Base-by-base conservation (phyloP, 2,797 vertebrate genomes). In the Psittacula echo region DNA sequence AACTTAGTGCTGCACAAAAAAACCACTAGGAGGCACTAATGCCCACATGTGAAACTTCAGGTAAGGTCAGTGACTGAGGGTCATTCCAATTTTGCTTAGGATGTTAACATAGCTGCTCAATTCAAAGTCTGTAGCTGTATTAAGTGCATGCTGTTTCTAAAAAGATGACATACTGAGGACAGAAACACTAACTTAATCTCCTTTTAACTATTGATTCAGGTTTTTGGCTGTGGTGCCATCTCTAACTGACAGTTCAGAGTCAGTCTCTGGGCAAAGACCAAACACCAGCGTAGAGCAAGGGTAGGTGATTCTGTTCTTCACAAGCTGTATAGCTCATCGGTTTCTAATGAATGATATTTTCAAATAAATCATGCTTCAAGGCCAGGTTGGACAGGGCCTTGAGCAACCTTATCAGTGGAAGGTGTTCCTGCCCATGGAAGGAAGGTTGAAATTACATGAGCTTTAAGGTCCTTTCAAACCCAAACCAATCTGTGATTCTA, bases 231-330 rank as follows among this genome's bases (percentile, higher is more conserved):
- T 99, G 50, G 99, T 99, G 53, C 99, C 99, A 15, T 99, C 99
- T 30, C 98, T 99, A 89, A 99, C 99, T 0, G 99, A 99, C 98
- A 99, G 99, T 97, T 99, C 99, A 0, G 99, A 99, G 95, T 99
- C 99, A 0, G 99, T 99, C 20, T 99, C 99, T 34, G 99, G 99
- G 50, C 99, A 99, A 95, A 98, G 99, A 67, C 99, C 99, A 8
- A 99, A 99, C 98, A 99, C 99, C 93, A 99, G 99, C 8, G 99
- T 99, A 26, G 99, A 99, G 56, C 99, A 99, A 92, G 99, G 99
- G 99, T 99, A 98, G 23, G 98, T 94, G 60, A 9, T 71, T 85
- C 73, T 60, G 22, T 68, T 91, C 51, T 74, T 89, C 24, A 42
- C 58, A 47, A 27, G 34, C 42, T 74, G 64, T 86, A 0, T 45